Percentiles rank a stretch among this genome's conserved stretches.
phyloP scores from a whole-genome alignment of 30 jellyfish, hydroid and myxozoan species.

The Haliclystus octoradiatus region DNA sequence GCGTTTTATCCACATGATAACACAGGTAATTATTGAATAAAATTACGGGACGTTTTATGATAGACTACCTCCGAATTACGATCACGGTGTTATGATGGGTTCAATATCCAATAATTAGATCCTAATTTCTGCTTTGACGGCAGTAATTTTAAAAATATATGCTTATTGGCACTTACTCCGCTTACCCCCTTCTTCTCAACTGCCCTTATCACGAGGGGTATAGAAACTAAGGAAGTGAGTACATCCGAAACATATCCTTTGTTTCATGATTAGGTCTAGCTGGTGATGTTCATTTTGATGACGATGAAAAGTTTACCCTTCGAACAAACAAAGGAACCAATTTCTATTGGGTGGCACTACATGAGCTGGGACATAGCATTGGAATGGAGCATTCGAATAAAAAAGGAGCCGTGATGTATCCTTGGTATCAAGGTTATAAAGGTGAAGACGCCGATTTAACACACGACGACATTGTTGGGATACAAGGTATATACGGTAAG shows the following conservation, averaged over 20 bases:
- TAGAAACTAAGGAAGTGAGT: too few species aligned
- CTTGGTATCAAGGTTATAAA: slow-evolving; percentile 81
- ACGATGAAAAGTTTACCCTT: slow-evolving; percentile 48
- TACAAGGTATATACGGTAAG: slow-evolving; percentile 76
- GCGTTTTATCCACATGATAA: slow-evolving; percentile 71
- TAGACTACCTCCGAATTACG: too few species aligned
- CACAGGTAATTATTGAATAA: slow-evolving; percentile 22
- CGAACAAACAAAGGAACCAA: slow-evolving; percentile 48
- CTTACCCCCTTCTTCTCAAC: too few species aligned
- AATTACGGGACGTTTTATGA: too few species aligned
- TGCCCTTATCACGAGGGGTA: too few species aligned
- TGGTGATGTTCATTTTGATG: slow-evolving; percentile 76
- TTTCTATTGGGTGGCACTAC: slow-evolving; percentile 72
- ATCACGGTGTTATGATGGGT: too few species aligned
- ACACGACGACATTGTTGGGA: slow-evolving; percentile 70
- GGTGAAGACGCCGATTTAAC: slow-evolving; percentile 51
- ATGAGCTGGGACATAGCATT: slow-evolving; percentile 61
- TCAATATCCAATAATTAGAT: too few species aligned
- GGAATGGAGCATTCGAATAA: slow-evolving; percentile 78
- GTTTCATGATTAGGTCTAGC: slow-evolving; percentile 44
- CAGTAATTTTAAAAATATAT: too few species aligned
- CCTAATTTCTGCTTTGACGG: too few species aligned
- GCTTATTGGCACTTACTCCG: too few species aligned
- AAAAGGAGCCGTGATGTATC: slow-evolving; percentile 85
- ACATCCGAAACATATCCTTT: too few species aligned